A percentile compares a stretch with the other conserved stretches of the same genome.
phyloP scores from a whole-genome alignment of 2,113 vertebrate genomes.

The Notothenia rossii region DNA sequence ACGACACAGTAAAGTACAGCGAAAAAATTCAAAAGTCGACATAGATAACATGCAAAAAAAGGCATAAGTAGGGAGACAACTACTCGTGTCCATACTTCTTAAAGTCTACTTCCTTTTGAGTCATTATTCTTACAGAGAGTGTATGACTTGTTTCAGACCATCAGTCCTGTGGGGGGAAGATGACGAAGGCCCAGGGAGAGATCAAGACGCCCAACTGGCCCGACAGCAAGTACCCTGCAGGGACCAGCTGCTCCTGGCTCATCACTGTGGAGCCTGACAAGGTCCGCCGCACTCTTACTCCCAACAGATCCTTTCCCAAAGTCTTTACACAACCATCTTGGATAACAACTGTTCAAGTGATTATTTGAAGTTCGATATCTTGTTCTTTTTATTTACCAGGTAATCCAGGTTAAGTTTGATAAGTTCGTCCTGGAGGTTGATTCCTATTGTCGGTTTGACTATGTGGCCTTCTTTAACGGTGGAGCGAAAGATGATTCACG shows the following conservation, averaged over 20 bases:
- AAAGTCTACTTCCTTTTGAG: no score
- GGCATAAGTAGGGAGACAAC: no score
- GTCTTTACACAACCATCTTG: not conserved
- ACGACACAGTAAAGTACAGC: no score
- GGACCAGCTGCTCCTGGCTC: slow-evolving; percentile 93
- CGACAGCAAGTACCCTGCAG: slow-evolving; percentile 88
- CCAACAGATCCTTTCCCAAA: not conserved
- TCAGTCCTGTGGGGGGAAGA: slow-evolving; percentile 86
- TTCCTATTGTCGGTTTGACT: slow-evolving; percentile 92
- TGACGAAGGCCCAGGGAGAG: slow-evolving; percentile 85
- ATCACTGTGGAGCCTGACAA: slow-evolving; percentile 87
- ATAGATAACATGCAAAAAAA: no score
- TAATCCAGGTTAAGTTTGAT: slow-evolving; percentile 88
- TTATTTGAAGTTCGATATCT: not conserved
- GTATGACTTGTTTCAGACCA: slow-evolving; percentile 56
- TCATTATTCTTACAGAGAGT: not conserved
- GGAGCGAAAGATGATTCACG: slow-evolving; percentile 85
- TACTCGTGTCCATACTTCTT: no score
- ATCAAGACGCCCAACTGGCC: slow-evolving; percentile 93
- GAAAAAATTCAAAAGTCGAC: no score
- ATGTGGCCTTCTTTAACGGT: slow-evolving; percentile 90
- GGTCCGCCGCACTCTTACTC: slow-evolving; percentile 74
- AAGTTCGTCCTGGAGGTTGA: slow-evolving; percentile 91
- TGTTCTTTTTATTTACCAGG: slow-evolving; percentile 74
- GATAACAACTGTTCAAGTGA: not conserved